A percentile compares a stretch with the other conserved stretches of the same genome.
Conservation (phyloP, 2,797 vertebrate species). For the Sebastes dallii region DNA sequence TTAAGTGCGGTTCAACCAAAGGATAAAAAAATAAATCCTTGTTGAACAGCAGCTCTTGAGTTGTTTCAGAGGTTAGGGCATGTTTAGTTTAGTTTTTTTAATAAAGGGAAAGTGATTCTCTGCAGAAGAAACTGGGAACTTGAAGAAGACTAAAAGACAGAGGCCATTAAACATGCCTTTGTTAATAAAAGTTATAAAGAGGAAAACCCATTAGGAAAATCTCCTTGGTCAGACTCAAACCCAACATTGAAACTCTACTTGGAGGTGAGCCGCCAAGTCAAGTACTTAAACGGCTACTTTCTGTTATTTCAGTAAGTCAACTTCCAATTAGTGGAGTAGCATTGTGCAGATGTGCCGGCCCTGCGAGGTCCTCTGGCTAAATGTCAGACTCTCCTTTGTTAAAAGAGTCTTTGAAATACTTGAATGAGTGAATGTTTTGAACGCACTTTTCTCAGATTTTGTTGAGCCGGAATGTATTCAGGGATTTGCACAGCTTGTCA, state of each 20-base stretch:
- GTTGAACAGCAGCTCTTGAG: constrained; percentile 17
- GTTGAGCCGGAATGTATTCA: neutral
- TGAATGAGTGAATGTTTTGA: neutral
- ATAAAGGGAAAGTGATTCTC: neutral
- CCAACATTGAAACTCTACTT: neutral
- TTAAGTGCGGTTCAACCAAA: neutral
- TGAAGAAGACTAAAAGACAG: constrained; percentile 26
- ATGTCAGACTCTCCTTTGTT: constrained; percentile 16
- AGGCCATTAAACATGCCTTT: constrained; percentile 25
- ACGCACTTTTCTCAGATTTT: neutral
- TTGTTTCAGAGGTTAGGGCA: constrained; percentile 15
- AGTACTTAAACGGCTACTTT: neutral
- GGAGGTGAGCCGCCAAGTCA: neutral
- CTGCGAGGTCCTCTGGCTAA: constrained; percentile 4
- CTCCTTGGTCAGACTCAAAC: neutral
- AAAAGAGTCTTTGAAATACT: neutral
- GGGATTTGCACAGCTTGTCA: neutral
- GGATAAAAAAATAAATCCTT: neutral
- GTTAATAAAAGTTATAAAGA: constrained; percentile 13
- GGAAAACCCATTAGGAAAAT: neutral
- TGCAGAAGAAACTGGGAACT: constrained; percentile 11
- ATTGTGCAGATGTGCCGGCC: neutral
- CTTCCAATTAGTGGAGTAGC: constrained; percentile 24
- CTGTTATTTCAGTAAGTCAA: neutral
- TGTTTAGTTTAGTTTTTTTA: neutral